Evolutionary conservation across 2,797 vertebrate genomes (phyloP).

Genomic region (Florisuga fusca): DNA sequence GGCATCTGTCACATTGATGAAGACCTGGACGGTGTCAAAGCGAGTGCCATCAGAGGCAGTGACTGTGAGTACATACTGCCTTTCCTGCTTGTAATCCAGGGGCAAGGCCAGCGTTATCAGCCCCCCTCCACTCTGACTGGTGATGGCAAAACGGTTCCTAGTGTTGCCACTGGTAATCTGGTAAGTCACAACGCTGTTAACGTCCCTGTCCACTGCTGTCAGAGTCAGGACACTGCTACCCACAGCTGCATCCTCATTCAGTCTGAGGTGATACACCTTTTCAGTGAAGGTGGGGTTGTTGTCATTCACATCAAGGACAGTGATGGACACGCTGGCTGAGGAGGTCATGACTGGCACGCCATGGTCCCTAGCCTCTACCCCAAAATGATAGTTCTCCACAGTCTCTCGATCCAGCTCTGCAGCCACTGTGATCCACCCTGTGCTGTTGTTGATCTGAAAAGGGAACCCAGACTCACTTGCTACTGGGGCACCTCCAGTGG

Average conservation of each 20-base stretch:
- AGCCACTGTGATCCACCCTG: constrained; percentile 93
- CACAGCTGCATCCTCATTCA: constrained; percentile 94
- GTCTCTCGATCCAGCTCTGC: constrained; percentile 91
- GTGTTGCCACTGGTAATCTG: constrained; percentile 98
- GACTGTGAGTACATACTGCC: constrained; percentile 93
- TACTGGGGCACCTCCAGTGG: not conserved
- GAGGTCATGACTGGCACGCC: constrained; percentile 91
- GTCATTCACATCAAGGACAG: constrained; percentile 94
- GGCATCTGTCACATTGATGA: constrained; percentile 96
- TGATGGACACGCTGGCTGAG: constrained; percentile 94
- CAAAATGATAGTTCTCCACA: constrained; percentile 92
- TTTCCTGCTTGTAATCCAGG: constrained; percentile 97
- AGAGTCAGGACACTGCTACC: constrained; percentile 94
- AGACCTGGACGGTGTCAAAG: constrained; percentile 92
- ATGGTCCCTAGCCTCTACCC: constrained; percentile 92
- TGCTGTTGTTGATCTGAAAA: constrained; percentile 95
- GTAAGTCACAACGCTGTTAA: constrained; percentile 96
- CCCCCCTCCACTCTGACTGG: constrained; percentile 95
- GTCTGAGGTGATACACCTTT: constrained; percentile 89
- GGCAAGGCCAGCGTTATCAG: constrained; percentile 93
- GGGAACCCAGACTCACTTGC: constrained; percentile 79
- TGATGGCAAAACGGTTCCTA: constrained; percentile 96
- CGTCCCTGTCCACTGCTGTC: constrained; percentile 90
- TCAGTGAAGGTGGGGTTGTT: constrained; percentile 94
- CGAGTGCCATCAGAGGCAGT: constrained; percentile 94